Evolutionary conservation across 2,113 vertebrate species (phyloP).

Genomic region (Syngnathus scovelli): DNA sequence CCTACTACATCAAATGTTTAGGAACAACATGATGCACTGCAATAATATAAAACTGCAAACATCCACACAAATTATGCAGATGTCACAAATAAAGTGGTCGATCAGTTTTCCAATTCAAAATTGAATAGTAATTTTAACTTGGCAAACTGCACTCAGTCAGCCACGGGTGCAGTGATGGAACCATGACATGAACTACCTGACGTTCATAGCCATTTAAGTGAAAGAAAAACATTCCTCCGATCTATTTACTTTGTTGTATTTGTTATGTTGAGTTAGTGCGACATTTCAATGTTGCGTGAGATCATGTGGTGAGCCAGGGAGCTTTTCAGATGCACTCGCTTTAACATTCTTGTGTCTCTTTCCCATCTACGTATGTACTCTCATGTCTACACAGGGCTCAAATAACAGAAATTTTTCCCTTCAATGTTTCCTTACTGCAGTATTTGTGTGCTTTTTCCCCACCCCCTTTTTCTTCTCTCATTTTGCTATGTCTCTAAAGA

Average conservation of each 20-base stretch:
- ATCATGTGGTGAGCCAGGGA: slow-evolving; percentile 22
- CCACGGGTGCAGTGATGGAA: neutral
- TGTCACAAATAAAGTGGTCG: neutral
- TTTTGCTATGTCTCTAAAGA: slow-evolving; percentile 83
- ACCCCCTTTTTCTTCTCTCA: slow-evolving; percentile 12
- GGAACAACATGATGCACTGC: neutral
- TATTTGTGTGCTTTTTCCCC: slow-evolving; percentile 39
- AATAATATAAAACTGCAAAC: neutral
- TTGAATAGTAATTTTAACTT: neutral
- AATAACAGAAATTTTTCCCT: slow-evolving; percentile 39
- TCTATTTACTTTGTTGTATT: neutral
- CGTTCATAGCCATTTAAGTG: neutral
- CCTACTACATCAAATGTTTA: neutral
- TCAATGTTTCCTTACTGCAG: slow-evolving; percentile 29
- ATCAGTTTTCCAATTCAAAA: neutral
- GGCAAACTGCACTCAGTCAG: neutral
- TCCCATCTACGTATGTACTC: slow-evolving; percentile 19
- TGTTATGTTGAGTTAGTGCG: neutral
- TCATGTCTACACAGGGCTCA: slow-evolving; percentile 33
- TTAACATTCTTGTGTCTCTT: neutral
- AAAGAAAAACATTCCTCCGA: neutral
- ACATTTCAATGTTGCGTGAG: slow-evolving; percentile 7
- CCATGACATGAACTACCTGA: neutral
- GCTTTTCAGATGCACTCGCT: slow-evolving; percentile 12
- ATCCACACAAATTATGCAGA: neutral